These are phyloP conservation scores for Drosophila mercatorum DNA, from an alignment of 2,888 invertebrate genomes.

Conservation along the genomic window DNA sequence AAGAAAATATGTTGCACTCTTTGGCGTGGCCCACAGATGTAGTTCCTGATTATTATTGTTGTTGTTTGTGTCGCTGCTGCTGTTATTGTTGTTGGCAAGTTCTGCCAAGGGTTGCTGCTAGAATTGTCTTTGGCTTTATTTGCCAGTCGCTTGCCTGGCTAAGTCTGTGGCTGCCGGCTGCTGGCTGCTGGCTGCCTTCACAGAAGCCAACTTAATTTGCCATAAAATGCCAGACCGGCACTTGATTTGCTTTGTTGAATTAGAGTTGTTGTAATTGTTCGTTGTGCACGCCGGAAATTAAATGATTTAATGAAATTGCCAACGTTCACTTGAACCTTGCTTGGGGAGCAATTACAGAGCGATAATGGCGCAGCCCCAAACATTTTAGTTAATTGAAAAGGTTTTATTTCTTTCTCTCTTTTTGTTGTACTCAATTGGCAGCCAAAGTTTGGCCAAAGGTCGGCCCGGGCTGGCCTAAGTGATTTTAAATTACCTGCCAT, in stretches of 20 bases:
- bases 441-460: conserved; percentile 13
- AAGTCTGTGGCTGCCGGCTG: conserved; percentile 16
- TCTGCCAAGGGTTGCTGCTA: conserved; percentile 37
- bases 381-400: conserved; percentile 75
- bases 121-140: conserved; percentile 67
- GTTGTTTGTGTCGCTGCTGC: not conserved
- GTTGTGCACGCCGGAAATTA: conserved; percentile 69
- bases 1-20: conserved; percentile 75
- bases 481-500: conserved; percentile 76
- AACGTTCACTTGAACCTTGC: conserved; percentile 45
- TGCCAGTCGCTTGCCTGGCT: conserved; percentile 41
- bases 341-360: conserved; percentile 44
- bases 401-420: conserved; percentile 21
- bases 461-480: conserved; percentile 46
- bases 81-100: conserved; percentile 28
- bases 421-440: conserved; percentile 27
- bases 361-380: conserved; percentile 53
- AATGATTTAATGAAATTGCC: conserved; percentile 80
- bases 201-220: conserved; percentile 70
- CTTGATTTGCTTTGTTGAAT: conserved; percentile 67
- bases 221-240: conserved; percentile 67
- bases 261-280: conserved; percentile 33
- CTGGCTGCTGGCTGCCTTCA: conserved; percentile 8
- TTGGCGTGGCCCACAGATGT: conserved; percentile 43
- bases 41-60: conserved; percentile 15